A percentile compares a stretch with the other conserved stretches of the same genome.
Conservation (phyloP, 2,797 vertebrate species). For the Austrolebias charrua region DNA sequence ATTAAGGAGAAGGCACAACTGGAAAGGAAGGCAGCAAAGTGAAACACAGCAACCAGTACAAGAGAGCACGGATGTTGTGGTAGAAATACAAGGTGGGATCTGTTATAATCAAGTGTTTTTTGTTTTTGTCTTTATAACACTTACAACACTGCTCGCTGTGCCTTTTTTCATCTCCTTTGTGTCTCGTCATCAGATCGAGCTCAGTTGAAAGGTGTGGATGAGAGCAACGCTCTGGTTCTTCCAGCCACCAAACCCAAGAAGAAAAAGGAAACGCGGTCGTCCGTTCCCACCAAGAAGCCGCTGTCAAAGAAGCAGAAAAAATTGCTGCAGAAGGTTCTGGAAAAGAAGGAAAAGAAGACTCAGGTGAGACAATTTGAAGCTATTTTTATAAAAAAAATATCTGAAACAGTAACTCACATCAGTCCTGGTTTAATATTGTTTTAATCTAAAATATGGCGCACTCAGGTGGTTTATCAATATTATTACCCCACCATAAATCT, state of each 20-base stretch:
- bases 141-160: neutral
- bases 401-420: neutral
- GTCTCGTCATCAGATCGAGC: conserved; percentile 69
- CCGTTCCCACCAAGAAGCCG: conserved; percentile 77
- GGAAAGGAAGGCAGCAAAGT: conserved; percentile 81
- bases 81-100: conserved; percentile 75
- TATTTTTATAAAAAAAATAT: too few species aligned
- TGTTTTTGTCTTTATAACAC: too few species aligned
- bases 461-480: too few species aligned
- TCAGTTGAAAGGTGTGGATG: conserved; percentile 87
- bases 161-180: neutral
- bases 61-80: conserved; percentile 56
- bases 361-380: conserved; percentile 71
- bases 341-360: conserved; percentile 91
- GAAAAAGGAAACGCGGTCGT: conserved; percentile 49
- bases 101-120: neutral
- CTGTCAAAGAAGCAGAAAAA: conserved; percentile 91
- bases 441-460: too few species aligned
- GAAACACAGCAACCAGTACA: conserved; percentile 38
- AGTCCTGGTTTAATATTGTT: neutral
- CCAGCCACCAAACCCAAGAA: conserved; percentile 84
- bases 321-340: conserved; percentile 87
- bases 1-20: conserved; percentile 82
- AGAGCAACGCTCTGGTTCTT: conserved; percentile 88
- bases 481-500: too few species aligned